Evolutionary conservation across 1,140 invertebrate species (phyloP), one percentile per base, ranked within the genome.

Genomic region (Amyelois transitella): DNA sequence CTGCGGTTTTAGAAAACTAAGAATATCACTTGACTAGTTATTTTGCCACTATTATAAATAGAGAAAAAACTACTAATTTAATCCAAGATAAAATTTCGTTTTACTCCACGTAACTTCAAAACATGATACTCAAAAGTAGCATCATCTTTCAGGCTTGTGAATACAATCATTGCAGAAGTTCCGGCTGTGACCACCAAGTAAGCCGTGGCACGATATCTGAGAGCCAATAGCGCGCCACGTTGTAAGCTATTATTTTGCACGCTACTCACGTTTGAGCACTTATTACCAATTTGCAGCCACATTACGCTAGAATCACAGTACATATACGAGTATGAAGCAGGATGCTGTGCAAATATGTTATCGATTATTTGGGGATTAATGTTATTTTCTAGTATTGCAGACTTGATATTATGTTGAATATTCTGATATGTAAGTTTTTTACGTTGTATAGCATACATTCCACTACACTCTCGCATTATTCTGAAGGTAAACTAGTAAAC

Each of bases 71-170:
- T n/a, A n/a, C n/a, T n/a, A n/a, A n/a, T n/a, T n/a, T n/a, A n/a
- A n/a, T n/a, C n/a, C n/a, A n/a, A n/a, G n/a, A n/a, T n/a, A 79
- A 94, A 94, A 95, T 86, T 95, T 96, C 86, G 94, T 94, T 74
- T 91, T 96, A 76, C 91, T 95, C 72, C 94, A 96, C 88, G 93
- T 94, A 71, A 94, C 92, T 64, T 93, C 94, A 72, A 91, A 91
- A 77, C 92, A 91, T 25, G 77, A 77, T 75, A 88, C 64, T 70
- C 80, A 68, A 76, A 86, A 82, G 81, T 88, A 90, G 88, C 88
- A 79, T 53, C 60, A 69, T 52, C 52, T 53, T 73, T 82, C 81
- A 81, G 83, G 78, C 75, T 56, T 84, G 82, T 61, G 61, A 77
- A 52, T 75, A 76, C 62, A 82, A 79, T 75, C 74, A 78, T 72